Evolutionary conservation across 2,797 vertebrate genomes (phyloP).

Genomic region (Eulemur rubriventer): DNA sequence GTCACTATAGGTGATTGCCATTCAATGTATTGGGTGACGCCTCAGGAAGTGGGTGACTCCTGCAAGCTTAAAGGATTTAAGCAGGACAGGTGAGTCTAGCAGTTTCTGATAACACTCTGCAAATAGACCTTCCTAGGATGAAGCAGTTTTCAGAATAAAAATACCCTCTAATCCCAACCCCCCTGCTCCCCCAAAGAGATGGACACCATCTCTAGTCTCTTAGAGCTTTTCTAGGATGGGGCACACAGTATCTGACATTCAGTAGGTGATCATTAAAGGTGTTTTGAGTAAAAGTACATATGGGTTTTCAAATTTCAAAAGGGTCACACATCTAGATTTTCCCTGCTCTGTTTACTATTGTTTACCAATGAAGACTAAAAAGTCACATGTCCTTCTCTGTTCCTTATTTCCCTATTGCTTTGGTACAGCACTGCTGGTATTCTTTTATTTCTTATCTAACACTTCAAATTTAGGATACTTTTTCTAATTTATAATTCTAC

Average conservation of each 20-base stretch:
- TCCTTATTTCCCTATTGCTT: not conserved
- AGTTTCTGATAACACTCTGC: not conserved
- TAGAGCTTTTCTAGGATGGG: not conserved
- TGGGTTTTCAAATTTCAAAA: not conserved
- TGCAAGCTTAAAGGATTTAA: not conserved
- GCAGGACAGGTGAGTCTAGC: not conserved
- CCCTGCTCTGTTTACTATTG: not conserved
- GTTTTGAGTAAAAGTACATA: not conserved
- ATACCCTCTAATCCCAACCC: not conserved
- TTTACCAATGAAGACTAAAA: not conserved
- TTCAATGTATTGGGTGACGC: not conserved
- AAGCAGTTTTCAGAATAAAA: not conserved
- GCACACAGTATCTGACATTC: not conserved
- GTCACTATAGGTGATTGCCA: not conserved
- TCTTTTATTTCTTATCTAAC: not conserved
- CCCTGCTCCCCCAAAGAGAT: not conserved
- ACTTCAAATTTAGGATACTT: not conserved
- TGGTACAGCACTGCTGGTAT: not conserved
- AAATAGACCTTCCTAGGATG: not conserved
- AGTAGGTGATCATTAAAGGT: not conserved
- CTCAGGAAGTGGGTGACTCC: not conserved
- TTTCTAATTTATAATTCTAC: not conserved
- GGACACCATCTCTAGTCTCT: not conserved
- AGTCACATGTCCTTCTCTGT: not conserved
- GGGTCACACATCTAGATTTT: not conserved